Evolutionary conservation across 2,113 vertebrate genomes (phyloP).

Genomic region (Columba livia): DNA sequence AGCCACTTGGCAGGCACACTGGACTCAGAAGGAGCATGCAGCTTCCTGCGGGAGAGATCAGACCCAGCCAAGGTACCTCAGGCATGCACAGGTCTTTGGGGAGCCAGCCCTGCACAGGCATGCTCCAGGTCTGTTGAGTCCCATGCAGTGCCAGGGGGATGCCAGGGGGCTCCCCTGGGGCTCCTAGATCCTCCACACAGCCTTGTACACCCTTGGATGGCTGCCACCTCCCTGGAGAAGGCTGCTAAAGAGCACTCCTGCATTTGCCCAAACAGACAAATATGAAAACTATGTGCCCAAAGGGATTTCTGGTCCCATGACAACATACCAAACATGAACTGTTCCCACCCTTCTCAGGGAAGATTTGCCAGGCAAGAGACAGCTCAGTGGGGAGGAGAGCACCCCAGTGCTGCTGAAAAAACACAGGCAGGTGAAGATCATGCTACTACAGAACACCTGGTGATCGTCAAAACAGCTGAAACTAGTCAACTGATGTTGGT

Average conservation of each 20-base stretch:
- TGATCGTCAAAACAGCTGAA: not conserved
- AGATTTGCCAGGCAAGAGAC: not conserved
- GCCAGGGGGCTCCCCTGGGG: too few species aligned
- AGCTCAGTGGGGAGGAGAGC: not conserved
- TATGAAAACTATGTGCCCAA: not conserved
- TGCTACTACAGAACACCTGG: constrained; percentile 25
- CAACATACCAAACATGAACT: constrained; percentile 8
- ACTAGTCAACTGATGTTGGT: not conserved
- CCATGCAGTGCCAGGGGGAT: too few species aligned
- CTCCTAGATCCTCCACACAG: too few species aligned
- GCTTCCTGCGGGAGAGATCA: rapidly evolving
- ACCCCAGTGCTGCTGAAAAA: not conserved
- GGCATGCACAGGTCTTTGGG: not conserved
- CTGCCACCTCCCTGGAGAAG: not conserved
- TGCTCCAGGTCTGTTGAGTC: not conserved
- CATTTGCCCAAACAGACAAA: not conserved
- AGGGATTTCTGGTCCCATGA: constrained; percentile 35
- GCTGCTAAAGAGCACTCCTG: rapidly evolving
- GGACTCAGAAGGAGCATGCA: rapidly evolving
- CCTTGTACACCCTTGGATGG: not conserved
- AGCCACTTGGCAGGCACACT: rapidly evolving
- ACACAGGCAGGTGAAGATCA: not conserved
- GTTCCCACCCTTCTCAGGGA: not conserved
- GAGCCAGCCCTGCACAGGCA: not conserved
- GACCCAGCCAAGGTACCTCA: not conserved